Conservation (phyloP, 2,888 invertebrate species). For the Sinopyrophorus schimmeli region DNA sequence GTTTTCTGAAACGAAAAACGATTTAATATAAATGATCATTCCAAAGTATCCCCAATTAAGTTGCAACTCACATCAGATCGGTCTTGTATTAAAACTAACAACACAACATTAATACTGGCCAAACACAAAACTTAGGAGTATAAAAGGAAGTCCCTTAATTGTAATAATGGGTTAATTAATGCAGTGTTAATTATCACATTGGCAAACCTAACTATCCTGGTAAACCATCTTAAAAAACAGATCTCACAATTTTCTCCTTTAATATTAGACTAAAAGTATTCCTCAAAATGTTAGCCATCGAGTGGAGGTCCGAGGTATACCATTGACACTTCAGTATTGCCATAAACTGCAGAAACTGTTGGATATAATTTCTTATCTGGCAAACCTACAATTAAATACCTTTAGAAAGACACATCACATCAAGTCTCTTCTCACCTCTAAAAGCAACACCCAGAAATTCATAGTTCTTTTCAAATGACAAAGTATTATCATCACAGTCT, state of each 20-base stretch:
- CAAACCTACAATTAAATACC: slow-evolving; percentile 64
- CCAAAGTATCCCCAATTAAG: too few species aligned
- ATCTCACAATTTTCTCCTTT: slow-evolving; percentile 22
- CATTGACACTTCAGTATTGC: slow-evolving; percentile 99
- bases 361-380: slow-evolving; percentile 93
- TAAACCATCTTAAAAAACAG: slow-evolving; percentile 37
- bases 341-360: slow-evolving; percentile 97
- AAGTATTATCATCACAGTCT: slow-evolving; percentile 95
- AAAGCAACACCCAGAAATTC: slow-evolving; percentile 99
- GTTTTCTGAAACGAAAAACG: too few species aligned
- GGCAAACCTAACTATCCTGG: slow-evolving; percentile 54
- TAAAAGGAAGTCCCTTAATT: slow-evolving; percentile 22
- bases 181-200: slow-evolving; percentile 50
- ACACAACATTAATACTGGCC: background rate
- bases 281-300: slow-evolving; percentile 75
- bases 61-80: too few species aligned
- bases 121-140: background rate
- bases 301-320: slow-evolving; percentile 96
- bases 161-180: slow-evolving; percentile 25
- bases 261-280: slow-evolving; percentile 21
- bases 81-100: background rate
- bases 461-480: slow-evolving; percentile 97
- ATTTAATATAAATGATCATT: too few species aligned
- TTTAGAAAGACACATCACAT: slow-evolving; percentile 11
- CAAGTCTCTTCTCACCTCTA: slow-evolving; percentile 64